Evolutionary conservation across 1,140 invertebrate species (phyloP).

Genomic region (Brachionus paranguensis): DNA sequence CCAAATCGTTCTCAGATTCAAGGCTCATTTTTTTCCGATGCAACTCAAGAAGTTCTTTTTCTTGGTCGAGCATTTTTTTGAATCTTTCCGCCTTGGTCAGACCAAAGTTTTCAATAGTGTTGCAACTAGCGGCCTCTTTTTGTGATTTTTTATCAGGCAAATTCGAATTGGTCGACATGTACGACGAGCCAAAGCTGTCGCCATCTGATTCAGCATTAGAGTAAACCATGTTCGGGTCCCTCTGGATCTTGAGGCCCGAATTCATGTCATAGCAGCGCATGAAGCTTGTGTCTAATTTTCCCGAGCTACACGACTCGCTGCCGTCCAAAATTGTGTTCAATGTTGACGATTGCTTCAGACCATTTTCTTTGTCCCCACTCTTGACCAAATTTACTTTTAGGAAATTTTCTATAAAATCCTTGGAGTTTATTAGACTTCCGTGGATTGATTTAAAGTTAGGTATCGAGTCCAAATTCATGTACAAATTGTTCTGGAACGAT

Average conservation of each 20-base stretch:
- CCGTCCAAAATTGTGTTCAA: background rate
- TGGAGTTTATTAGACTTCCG: background rate
- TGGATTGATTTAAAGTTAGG: constrained; percentile 28
- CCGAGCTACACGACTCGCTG: constrained; percentile 1
- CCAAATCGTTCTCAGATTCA: background rate
- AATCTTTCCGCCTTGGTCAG: constrained; percentile 7
- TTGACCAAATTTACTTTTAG: background rate
- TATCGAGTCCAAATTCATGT: constrained; percentile 25
- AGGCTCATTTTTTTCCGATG: background rate
- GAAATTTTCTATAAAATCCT: constrained; percentile 33
- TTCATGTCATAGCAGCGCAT: constrained; percentile 10
- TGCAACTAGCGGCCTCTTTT: background rate
- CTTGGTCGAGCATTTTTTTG: constrained; percentile 17
- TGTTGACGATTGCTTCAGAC: background rate
- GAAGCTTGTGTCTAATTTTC: constrained; percentile 1
- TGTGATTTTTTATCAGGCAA: background rate
- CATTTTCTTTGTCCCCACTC: background rate
- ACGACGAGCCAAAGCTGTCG: background rate
- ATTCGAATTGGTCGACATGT: constrained; percentile 3
- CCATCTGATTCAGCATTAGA: constrained; percentile 14
- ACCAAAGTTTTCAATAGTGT: background rate
- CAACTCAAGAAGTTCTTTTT: constrained; percentile 12
- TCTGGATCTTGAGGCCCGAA: background rate
- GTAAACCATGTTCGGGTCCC: constrained; percentile 26
- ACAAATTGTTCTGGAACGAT: constrained; percentile 24